phyloP scores from a whole-genome alignment of 2,113 vertebrate genomes.

The Forbesichthys agassizii region DNA sequence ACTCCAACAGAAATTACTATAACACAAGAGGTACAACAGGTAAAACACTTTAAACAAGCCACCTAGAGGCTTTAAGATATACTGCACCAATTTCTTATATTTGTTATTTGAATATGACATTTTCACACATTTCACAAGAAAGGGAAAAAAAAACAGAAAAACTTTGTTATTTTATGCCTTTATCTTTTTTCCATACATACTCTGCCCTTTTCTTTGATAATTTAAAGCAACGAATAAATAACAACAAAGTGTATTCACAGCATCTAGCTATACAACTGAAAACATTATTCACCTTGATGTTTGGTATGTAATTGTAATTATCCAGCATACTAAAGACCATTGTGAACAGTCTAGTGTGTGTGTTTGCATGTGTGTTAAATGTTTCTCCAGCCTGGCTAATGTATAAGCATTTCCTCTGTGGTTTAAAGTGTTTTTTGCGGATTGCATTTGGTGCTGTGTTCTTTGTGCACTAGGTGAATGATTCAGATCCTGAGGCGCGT shows the following conservation, averaged over 20 bases:
- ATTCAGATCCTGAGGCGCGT: constrained; percentile 15
- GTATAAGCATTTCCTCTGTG: background rate
- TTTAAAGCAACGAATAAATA: too few species aligned
- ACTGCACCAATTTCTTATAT: too few species aligned
- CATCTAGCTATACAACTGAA: too few species aligned
- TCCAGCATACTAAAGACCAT: background rate
- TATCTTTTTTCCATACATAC: too few species aligned
- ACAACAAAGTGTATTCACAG: too few species aligned
- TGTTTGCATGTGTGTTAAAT: background rate
- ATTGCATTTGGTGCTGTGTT: background rate
- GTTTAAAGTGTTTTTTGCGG: background rate
- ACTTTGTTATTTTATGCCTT: too few species aligned
- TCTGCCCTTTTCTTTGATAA: too few species aligned
- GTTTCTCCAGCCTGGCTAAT: background rate
- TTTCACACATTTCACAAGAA: too few species aligned
- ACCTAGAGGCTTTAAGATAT: too few species aligned
- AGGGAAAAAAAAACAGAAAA: too few species aligned
- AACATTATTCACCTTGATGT: background rate
- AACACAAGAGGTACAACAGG: constrained; percentile 24
- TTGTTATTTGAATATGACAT: too few species aligned
- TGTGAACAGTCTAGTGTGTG: background rate
- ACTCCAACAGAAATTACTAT: background rate
- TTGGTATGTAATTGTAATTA: background rate
- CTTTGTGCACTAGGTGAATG: constrained; percentile 24
- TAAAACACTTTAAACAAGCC: background rate